phyloP scores from a whole-genome alignment of 2,888 invertebrate genomes.

The Cetonia aurata region DNA sequence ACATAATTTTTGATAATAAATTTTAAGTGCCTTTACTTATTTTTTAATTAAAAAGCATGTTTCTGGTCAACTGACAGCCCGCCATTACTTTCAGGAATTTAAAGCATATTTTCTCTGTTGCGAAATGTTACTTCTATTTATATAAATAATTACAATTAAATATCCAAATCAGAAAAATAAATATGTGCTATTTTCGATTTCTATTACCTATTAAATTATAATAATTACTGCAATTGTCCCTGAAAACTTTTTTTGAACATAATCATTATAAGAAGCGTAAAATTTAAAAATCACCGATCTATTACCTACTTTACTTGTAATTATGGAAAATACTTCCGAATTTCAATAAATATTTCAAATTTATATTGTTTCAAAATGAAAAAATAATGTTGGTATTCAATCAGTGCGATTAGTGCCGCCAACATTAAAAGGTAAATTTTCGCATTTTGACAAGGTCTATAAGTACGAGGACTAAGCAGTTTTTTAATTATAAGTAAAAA shows the following conservation, averaged over 20 bases:
- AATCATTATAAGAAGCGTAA: neutral
- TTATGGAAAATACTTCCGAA: neutral
- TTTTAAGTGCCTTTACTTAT: constrained; percentile 5
- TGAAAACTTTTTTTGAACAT: neutral
- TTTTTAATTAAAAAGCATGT: constrained; percentile 32
- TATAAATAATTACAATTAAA: neutral
- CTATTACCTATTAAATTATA: neutral
- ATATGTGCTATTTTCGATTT: too few species aligned
- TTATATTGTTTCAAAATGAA: constrained; percentile 11
- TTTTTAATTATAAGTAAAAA: constrained; percentile 33
- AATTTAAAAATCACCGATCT: neutral
- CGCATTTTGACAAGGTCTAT: constrained; percentile 43
- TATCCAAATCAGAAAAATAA: too few species aligned
- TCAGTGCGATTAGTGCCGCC: constrained; percentile 24
- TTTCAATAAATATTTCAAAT: constrained; percentile 3
- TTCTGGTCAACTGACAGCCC: constrained; percentile 7
- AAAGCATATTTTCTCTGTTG: neutral
- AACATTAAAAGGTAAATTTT: constrained; percentile 29
- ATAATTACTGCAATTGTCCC: neutral
- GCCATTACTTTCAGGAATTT: constrained; percentile 22
- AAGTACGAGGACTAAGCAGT: constrained; percentile 36
- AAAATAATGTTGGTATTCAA: constrained; percentile 30
- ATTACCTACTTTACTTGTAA: neutral
- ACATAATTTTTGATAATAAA: constrained; percentile 56
- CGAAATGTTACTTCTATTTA: constrained; percentile 4